Conservation (phyloP, 2,888 invertebrate species). For the Aspidiotus rigidus region DNA sequence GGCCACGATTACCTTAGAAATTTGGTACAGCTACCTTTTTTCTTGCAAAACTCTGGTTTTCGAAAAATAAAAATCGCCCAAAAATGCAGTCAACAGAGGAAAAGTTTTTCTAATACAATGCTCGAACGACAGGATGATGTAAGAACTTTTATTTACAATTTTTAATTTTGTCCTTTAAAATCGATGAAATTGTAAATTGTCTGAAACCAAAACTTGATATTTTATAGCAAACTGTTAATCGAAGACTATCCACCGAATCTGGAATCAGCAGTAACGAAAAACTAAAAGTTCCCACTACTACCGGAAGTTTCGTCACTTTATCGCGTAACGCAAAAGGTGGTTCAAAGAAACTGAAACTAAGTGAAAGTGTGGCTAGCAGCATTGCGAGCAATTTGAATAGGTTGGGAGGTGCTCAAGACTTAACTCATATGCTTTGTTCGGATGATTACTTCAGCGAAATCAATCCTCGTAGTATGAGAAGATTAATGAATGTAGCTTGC, state of each 20-base stretch:
- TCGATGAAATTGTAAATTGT: background rate
- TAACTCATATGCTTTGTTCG: constrained; percentile 79
- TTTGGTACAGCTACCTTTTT: constrained; percentile 95
- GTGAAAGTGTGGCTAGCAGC: constrained; percentile 84
- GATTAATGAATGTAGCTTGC: constrained; percentile 94
- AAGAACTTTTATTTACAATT: background rate
- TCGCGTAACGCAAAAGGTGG: constrained; percentile 37
- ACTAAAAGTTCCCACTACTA: constrained; percentile 46
- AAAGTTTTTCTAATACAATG: constrained; percentile 41
- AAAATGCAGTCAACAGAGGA: constrained; percentile 58
- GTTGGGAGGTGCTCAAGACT: constrained; percentile 61
- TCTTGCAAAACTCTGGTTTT: constrained; percentile 90
- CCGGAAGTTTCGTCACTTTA: constrained; percentile 13
- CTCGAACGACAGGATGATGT: constrained; percentile 24
- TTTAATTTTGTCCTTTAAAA: background rate
- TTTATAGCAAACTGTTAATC: constrained; percentile 14
- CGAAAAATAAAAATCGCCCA: constrained; percentile 80
- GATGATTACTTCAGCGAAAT: constrained; percentile 99
- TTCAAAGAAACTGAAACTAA: constrained; percentile 60
- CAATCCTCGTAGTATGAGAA: constrained; percentile 91
- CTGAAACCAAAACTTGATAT: background rate
- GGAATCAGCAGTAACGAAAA: constrained; percentile 63
- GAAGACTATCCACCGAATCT: constrained; percentile 35
- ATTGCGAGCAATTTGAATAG: constrained; percentile 79
- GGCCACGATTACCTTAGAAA: constrained; percentile 91